phyloP scores from a whole-genome alignment of 2,888 invertebrate genomes.

The Nomada lathburiana region DNA sequence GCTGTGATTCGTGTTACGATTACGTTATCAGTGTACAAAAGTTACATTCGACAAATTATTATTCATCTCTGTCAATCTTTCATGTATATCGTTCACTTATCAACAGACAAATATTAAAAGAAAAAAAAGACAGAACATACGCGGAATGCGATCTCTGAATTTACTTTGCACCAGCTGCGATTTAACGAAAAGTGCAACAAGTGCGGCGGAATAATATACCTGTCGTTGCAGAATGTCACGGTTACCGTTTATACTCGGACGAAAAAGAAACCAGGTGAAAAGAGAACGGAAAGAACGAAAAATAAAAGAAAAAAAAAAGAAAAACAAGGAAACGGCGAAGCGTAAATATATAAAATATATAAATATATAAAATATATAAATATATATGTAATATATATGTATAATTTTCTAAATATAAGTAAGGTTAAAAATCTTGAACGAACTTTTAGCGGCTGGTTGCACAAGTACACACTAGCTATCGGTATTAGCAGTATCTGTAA shows the following conservation, averaged over 20 bases:
- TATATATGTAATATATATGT: conserved; percentile 35
- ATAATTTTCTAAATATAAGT: conserved; percentile 43
- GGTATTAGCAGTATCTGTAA: conserved; percentile 54
- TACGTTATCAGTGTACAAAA: background rate
- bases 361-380: conserved; percentile 17
- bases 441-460: conserved; percentile 58
- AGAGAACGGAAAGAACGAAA: conserved; percentile 17
- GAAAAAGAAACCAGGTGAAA: background rate
- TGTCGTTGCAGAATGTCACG: conserved; percentile 72
- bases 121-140: background rate
- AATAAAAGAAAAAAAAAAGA: conserved; percentile 3
- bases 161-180: background rate
- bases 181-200: background rate
- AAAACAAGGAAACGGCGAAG: conserved; percentile 42
- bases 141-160: background rate
- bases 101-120: background rate
- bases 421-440: conserved; percentile 49
- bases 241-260: conserved; percentile 20
- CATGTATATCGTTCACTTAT: background rate
- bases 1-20: background rate
- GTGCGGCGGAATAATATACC: conserved; percentile 16
- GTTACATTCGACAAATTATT: too few species aligned
- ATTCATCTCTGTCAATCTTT: background rate
- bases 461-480: conserved; percentile 63
- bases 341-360: conserved; percentile 45